Evolutionary conservation across 2,113 vertebrate species (phyloP).

Genomic region (Rhea pennata): DNA sequence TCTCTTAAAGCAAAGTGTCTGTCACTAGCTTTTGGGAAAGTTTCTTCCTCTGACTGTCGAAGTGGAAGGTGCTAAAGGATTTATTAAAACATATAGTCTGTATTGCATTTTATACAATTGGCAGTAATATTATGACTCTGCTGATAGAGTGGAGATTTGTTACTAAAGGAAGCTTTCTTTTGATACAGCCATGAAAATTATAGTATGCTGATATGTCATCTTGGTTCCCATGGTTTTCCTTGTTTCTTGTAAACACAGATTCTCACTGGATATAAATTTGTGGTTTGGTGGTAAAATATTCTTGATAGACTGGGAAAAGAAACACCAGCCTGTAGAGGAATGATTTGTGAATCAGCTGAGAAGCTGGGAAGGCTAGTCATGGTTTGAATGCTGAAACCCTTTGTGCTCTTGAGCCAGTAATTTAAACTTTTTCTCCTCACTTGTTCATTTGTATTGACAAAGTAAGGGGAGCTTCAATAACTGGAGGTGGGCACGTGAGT

Average conservation of each 20-base stretch:
- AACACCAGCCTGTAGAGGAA: background rate
- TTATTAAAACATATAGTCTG: background rate
- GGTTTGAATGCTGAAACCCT: background rate
- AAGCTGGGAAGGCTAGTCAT: background rate
- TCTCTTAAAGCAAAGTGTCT: background rate
- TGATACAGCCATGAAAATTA: slow-evolving; percentile 54
- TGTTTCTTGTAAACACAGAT: slow-evolving; percentile 36
- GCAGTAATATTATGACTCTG: background rate
- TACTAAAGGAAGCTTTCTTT: slow-evolving; percentile 14
- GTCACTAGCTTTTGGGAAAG: background rate
- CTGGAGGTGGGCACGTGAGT: background rate
- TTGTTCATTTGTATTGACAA: background rate
- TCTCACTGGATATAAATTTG: slow-evolving; percentile 35
- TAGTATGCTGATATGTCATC: background rate
- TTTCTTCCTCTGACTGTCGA: background rate
- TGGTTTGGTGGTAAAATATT: background rate
- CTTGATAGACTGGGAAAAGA: background rate
- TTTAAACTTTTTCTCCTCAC: background rate
- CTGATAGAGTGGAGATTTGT: background rate
- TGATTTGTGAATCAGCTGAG: background rate
- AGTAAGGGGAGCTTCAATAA: background rate
- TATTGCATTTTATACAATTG: background rate
- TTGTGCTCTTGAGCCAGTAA: background rate
- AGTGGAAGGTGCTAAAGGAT: background rate
- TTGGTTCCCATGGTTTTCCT: slow-evolving; percentile 20